Conservation (phyloP, 2,888 invertebrate species). For the Apotomis betuletana region DNA sequence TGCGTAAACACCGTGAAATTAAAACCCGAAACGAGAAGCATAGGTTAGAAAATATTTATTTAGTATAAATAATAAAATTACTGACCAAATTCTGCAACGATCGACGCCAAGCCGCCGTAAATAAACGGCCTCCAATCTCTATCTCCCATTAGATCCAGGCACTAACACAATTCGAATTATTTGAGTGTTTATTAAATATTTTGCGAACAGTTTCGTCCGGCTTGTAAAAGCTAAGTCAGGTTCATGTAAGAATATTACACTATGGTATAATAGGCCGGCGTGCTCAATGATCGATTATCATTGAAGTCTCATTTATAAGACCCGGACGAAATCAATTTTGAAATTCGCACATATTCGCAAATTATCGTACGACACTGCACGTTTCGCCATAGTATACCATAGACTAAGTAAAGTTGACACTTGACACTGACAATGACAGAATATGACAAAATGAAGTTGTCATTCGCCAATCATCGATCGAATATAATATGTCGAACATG, state of each 20-base stretch:
- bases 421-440: neutral
- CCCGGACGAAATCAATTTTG: slow-evolving; percentile 10
- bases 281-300: neutral
- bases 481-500: too few species aligned
- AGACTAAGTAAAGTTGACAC: slow-evolving; percentile 19
- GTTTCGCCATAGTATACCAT: slow-evolving; percentile 29
- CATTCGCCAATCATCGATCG: neutral
- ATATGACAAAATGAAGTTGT: neutral
- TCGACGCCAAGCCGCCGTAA: slow-evolving; percentile 96
- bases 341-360: slow-evolving; percentile 35
- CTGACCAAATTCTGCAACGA: slow-evolving; percentile 96
- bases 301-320: neutral
- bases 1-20: slow-evolving; percentile 29
- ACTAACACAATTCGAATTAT: slow-evolving; percentile 31
- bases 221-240: slow-evolving; percentile 7
- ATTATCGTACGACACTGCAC: slow-evolving; percentile 29
- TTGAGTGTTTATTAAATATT: slow-evolving; percentile 31
- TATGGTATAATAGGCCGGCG: neutral
- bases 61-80: slow-evolving; percentile 42
- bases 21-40: slow-evolving; percentile 27
- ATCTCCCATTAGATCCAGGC: slow-evolving; percentile 86
- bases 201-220: slow-evolving; percentile 25
- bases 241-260: neutral
- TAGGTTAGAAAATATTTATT: slow-evolving; percentile 42
- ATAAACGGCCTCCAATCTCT: slow-evolving; percentile 96